phyloP scores from a whole-genome alignment of 2,797 vertebrate species.

The Falco columbarius region DNA sequence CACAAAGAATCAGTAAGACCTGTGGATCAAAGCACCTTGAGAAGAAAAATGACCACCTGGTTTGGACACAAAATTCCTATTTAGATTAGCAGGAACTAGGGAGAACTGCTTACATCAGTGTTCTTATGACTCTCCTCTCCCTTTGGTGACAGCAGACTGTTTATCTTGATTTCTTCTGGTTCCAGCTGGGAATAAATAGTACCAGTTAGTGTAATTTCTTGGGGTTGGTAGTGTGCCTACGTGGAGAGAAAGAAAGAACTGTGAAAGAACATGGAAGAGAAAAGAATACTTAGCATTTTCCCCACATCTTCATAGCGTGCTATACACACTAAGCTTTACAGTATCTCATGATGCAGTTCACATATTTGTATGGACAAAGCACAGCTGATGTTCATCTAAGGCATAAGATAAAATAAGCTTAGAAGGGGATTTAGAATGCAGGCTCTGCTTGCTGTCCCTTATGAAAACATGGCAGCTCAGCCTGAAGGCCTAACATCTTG shows the following conservation, averaged over 20 bases:
- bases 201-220: constrained; percentile 27
- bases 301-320: background rate
- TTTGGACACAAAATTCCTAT: background rate
- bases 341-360: background rate
- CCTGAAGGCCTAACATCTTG: background rate
- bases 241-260: background rate
- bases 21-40: background rate
- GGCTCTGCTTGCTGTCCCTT: background rate
- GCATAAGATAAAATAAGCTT: background rate
- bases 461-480: background rate
- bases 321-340: background rate
- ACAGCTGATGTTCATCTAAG: background rate
- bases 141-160: constrained; percentile 8
- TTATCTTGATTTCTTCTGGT: constrained; percentile 43
- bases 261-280: background rate
- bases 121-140: background rate
- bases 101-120: background rate
- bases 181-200: constrained; percentile 62
- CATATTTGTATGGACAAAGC: background rate
- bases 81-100: background rate
- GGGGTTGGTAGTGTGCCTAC: constrained; percentile 4
- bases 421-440: background rate
- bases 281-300: background rate
- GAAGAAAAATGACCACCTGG: background rate
- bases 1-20: background rate